Conservation (phyloP, 2,113 vertebrate species). For the Dipodomys ordii region DNA sequence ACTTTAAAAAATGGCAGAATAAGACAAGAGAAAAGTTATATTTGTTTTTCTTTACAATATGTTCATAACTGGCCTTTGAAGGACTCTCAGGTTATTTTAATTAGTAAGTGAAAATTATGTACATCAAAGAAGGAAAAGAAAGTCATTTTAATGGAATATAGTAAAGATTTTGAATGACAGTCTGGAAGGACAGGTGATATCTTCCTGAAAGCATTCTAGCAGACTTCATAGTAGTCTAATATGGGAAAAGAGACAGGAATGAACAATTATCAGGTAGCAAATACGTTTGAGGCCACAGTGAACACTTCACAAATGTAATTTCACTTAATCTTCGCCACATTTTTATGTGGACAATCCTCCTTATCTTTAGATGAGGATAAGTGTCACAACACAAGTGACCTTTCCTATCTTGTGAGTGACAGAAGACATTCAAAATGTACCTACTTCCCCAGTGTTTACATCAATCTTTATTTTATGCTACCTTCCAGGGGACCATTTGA, state of each 20-base stretch:
- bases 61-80: constrained; percentile 35
- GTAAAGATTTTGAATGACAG: background rate
- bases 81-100: constrained; percentile 57
- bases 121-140: background rate
- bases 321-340: background rate
- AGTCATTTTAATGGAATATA: background rate
- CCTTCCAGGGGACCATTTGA: background rate
- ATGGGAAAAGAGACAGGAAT: background rate
- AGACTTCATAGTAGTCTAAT: background rate
- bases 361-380: background rate
- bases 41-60: constrained; percentile 77
- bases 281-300: background rate
- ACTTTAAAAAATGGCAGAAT: constrained; percentile 79
- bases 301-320: background rate
- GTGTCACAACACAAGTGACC: background rate
- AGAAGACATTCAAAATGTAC: background rate
- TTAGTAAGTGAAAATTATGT: constrained; percentile 57
- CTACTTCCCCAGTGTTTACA: constrained; percentile 31
- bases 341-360: background rate
- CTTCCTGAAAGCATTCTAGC: background rate
- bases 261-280: background rate
- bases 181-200: background rate
- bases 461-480: background rate
- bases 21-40: constrained; percentile 74
- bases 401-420: background rate